Conservation (phyloP, 2,113 vertebrate species). For the Chionomys nivalis region DNA sequence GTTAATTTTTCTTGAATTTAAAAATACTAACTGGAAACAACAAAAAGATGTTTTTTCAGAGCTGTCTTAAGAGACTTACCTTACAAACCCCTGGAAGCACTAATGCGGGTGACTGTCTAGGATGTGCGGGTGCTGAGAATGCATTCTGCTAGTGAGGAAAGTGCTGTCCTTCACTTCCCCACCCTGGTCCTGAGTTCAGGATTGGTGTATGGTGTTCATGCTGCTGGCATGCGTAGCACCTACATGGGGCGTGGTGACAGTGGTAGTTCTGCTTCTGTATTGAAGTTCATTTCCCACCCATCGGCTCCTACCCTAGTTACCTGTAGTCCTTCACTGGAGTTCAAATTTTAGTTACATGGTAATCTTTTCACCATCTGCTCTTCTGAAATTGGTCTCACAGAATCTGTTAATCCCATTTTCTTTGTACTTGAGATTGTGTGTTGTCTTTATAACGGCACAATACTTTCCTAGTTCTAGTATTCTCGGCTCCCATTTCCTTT, state of each 20-base stretch:
- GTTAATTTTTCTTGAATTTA: conserved; percentile 25
- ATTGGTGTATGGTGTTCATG: background rate
- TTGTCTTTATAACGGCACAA: background rate
- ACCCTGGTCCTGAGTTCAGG: background rate
- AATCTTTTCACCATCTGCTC: background rate
- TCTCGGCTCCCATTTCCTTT: background rate
- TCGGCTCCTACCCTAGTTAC: background rate
- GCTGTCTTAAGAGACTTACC: background rate
- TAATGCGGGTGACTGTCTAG: conserved; percentile 31
- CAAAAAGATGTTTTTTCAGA: conserved; percentile 2
- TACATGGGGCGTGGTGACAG: background rate
- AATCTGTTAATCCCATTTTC: background rate
- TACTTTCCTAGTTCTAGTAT: background rate
- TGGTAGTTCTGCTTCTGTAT: background rate
- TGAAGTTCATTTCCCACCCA: conserved; percentile 11
- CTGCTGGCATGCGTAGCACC: background rate
- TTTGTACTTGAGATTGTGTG: background rate
- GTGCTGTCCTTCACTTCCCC: conserved; percentile 15
- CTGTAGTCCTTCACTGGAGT: background rate
- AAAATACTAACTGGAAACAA: conserved; percentile 41
- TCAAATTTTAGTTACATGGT: background rate
- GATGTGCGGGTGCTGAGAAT: background rate
- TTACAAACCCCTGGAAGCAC: background rate
- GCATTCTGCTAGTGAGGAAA: conserved; percentile 5
- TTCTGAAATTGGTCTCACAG: background rate